Conservation (phyloP, 2,888 invertebrate species). For the Danaus chrysippus region DNA sequence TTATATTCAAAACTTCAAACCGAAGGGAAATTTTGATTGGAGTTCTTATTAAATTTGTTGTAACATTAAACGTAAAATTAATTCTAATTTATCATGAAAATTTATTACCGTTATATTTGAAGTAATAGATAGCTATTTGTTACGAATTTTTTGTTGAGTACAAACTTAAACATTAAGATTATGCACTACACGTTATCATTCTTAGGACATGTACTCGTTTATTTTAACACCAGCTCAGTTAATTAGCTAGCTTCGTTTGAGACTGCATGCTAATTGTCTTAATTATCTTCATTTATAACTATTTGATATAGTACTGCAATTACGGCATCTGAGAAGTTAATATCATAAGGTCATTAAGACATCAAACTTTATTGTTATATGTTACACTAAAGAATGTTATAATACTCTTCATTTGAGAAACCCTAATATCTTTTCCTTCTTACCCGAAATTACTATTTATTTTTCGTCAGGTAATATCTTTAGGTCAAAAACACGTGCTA, state of each 20-base stretch:
- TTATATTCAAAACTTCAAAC: slow-evolving; percentile 5
- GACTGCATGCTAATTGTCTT: slow-evolving; percentile 6
- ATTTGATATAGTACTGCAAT: slow-evolving; percentile 1
- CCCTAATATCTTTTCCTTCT: too few relatives aligned
- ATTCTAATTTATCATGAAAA: too few relatives aligned
- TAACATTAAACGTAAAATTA: too few relatives aligned
- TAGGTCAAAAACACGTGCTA: too few relatives aligned
- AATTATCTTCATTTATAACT: slow-evolving; percentile 7
- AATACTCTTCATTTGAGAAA: neutral
- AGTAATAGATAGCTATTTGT: too few relatives aligned
- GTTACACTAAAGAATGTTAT: neutral
- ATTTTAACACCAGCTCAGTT: slow-evolving; percentile 1
- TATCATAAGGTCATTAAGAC: slow-evolving; percentile 1
- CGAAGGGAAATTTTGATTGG: neutral
- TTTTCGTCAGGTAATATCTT: too few relatives aligned
- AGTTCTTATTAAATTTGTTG: too few relatives aligned
- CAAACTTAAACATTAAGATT: neutral
- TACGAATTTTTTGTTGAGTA: neutral
- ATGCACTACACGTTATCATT: neutral
- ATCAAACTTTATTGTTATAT: slow-evolving; percentile 1
- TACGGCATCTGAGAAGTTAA: neutral
- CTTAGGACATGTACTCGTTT: neutral
- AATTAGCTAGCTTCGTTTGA: neutral
- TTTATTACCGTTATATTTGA: too few relatives aligned
- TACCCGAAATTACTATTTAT: too few relatives aligned